phyloP scores from a whole-genome alignment of 2,797 vertebrate genomes.

The Lepus oiostolus region DNA sequence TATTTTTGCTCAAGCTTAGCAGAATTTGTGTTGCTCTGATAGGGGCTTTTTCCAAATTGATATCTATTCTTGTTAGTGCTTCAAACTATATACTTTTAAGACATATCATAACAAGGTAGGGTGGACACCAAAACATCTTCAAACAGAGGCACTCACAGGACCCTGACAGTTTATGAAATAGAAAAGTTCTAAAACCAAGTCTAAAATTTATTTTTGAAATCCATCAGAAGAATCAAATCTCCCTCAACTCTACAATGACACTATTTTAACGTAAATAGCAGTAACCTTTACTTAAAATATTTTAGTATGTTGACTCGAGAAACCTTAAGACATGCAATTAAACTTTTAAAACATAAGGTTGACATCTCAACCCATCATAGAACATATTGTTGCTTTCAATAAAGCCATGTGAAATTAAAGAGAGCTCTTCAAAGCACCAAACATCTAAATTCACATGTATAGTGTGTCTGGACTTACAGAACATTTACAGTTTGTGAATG shows the following conservation, averaged over 20 bases:
- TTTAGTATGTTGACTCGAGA: conserved; percentile 33
- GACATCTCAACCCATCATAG: not conserved
- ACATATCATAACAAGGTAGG: not conserved
- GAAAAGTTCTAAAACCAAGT: conserved; percentile 44
- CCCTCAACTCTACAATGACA: conserved; percentile 44
- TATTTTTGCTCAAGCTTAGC: too few relatives aligned
- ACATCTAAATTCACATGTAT: conserved; percentile 28
- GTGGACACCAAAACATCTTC: conserved; percentile 30
- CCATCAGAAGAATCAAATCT: conserved; percentile 55
- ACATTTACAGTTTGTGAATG: not conserved
- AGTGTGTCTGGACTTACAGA: not conserved
- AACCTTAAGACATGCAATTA: conserved; percentile 37
- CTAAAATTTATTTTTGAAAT: conserved; percentile 74
- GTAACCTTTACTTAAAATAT: not conserved
- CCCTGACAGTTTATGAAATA: conserved; percentile 58
- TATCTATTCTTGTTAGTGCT: too few relatives aligned
- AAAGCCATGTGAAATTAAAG: too few relatives aligned
- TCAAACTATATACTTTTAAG: too few relatives aligned
- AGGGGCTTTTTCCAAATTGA: too few relatives aligned
- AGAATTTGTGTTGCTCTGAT: too few relatives aligned
- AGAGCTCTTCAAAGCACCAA: not conserved
- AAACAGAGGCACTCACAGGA: not conserved
- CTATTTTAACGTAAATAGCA: conserved; percentile 44
- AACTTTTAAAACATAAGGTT: conserved; percentile 50
- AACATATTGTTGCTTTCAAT: too few relatives aligned